Conservation (phyloP, 1,140 invertebrate species). For the Penaeus indicus region DNA sequence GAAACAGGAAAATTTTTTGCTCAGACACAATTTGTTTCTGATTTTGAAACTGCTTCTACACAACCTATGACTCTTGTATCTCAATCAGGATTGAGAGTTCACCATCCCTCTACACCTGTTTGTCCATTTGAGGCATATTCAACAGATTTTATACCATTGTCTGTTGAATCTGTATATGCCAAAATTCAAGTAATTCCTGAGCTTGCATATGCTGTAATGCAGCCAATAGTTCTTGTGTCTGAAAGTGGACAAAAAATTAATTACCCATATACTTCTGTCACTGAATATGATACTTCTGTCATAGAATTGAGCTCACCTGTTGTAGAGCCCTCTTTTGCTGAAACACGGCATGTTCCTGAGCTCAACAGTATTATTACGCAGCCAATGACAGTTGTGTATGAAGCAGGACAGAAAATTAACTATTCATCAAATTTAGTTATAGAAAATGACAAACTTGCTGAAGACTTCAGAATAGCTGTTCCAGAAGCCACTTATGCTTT, state of each 20-base stretch:
- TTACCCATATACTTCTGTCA: conserved; percentile 13
- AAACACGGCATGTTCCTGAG: too few species aligned
- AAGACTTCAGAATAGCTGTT: too few species aligned
- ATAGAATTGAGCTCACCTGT: too few species aligned
- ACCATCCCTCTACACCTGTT: not conserved
- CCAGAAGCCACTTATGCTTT: too few species aligned
- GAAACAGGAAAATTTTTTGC: not conserved
- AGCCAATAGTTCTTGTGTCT: not conserved
- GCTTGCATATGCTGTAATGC: not conserved
- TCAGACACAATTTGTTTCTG: conserved; percentile 2
- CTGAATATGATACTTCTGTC: too few species aligned
- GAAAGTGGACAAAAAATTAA: conserved; percentile 18
- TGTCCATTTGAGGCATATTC: not conserved
- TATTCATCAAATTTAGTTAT: too few species aligned
- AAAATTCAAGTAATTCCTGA: not conserved
- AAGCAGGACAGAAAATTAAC: too few species aligned
- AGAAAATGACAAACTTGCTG: too few species aligned
- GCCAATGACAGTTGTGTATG: too few species aligned
- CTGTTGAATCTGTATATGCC: not conserved
- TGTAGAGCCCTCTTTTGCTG: too few species aligned
- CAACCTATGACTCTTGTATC: conserved; percentile 7
- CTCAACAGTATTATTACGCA: too few species aligned
- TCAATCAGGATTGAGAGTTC: conserved; percentile 17
- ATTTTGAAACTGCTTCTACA: not conserved
- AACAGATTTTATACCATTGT: conserved; percentile 8